Evolutionary conservation across 1,140 invertebrate genomes (phyloP).

Genomic region (Cecropterus lyciades): DNA sequence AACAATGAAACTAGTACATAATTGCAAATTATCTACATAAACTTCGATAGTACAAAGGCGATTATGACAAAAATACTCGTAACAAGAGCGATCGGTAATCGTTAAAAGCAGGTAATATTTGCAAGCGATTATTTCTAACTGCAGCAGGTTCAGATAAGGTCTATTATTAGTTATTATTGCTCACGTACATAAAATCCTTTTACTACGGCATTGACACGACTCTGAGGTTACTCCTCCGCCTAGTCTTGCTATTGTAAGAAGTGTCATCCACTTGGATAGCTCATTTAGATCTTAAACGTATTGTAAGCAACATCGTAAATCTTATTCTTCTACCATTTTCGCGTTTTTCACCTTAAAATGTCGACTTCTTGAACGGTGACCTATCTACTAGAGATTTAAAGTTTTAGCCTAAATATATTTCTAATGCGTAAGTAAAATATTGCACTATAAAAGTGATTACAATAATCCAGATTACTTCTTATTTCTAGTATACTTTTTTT

Average conservation of each 20-base stretch:
- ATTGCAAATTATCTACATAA: too few relatives aligned
- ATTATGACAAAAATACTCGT: background rate
- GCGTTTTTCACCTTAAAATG: conserved; percentile 3
- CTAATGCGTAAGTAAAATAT: too few relatives aligned
- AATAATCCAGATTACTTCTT: too few relatives aligned
- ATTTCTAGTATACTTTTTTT: too few relatives aligned
- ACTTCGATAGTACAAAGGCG: too few relatives aligned
- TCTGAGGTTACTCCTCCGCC: conserved; percentile 18
- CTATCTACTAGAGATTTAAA: too few relatives aligned
- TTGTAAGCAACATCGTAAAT: conserved; percentile 15
- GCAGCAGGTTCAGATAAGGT: conserved; percentile 9
- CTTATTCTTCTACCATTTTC: background rate
- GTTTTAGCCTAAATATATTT: too few relatives aligned
- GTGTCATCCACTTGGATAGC: conserved; percentile 24
- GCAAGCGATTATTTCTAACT: conserved; percentile 19
- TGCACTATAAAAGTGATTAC: too few relatives aligned
- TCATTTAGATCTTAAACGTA: conserved; percentile 13
- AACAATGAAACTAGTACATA: too few relatives aligned
- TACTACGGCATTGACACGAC: conserved; percentile 23
- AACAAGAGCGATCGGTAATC: background rate
- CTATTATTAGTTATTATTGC: conserved; percentile 27
- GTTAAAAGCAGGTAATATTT: background rate
- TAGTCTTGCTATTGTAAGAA: conserved; percentile 21
- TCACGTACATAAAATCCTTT: conserved; percentile 30
- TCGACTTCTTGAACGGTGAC: background rate